Evolutionary conservation across 2,113 vertebrate species (phyloP).

Genomic region (Caloenas nicobarica): DNA sequence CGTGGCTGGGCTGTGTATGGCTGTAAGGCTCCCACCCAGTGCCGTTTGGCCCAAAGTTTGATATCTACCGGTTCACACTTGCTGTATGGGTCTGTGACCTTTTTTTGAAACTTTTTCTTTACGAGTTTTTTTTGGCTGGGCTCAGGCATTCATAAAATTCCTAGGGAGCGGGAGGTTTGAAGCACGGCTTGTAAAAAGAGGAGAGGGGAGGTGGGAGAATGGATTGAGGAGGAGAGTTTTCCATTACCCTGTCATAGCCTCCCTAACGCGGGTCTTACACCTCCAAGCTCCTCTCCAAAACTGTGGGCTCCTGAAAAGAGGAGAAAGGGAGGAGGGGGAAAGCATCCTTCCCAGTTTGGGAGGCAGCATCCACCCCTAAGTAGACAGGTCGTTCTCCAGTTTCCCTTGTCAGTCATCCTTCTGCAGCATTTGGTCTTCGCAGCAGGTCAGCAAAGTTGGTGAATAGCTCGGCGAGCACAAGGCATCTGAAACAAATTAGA

Average conservation of each 20-base stretch:
- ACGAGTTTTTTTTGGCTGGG: slow-evolving; percentile 85
- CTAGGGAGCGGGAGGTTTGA: slow-evolving; percentile 79
- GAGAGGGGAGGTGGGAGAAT: slow-evolving; percentile 70
- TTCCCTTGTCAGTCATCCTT: slow-evolving; percentile 86
- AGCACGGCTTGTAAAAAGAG: slow-evolving; percentile 81
- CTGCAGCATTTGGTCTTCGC: slow-evolving; percentile 80
- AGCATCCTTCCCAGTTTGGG: not conserved
- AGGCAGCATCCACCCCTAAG: slow-evolving; percentile 25
- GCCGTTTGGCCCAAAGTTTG: slow-evolving; percentile 30
- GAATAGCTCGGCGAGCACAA: slow-evolving; percentile 79
- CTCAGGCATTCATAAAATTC: slow-evolving; percentile 86
- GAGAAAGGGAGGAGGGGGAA: not conserved
- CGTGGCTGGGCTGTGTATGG: accelerated
- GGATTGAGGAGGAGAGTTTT: slow-evolving; percentile 60
- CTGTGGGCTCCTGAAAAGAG: slow-evolving; percentile 44
- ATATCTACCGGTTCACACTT: slow-evolving; percentile 78
- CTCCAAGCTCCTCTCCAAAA: slow-evolving; percentile 52
- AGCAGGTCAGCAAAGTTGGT: slow-evolving; percentile 81
- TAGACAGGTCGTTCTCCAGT: slow-evolving; percentile 80
- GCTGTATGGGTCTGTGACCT: slow-evolving; percentile 76
- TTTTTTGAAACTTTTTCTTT: slow-evolving; percentile 79
- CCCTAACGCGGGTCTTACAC: slow-evolving; percentile 37
- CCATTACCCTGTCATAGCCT: slow-evolving; percentile 70
- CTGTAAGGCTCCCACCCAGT: not conserved
- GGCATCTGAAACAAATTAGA: slow-evolving; percentile 99